Conservation (phyloP, 2,113 vertebrate species). For the Montifringilla adamsi region DNA sequence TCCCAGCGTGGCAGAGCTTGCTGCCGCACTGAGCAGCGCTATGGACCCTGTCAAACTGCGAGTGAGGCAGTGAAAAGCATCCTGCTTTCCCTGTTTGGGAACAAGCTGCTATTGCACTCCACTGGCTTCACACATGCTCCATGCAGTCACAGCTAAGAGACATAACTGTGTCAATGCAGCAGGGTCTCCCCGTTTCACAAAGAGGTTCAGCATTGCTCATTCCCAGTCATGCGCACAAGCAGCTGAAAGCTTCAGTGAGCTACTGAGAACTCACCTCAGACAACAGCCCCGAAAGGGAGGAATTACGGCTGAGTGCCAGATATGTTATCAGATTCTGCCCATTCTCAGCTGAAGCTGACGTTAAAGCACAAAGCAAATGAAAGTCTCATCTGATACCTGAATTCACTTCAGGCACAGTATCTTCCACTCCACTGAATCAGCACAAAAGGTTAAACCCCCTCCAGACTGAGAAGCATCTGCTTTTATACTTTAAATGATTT, state of each 20-base stretch:
- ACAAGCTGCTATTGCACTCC: neutral
- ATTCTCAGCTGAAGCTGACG: neutral
- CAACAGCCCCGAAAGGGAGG: neutral
- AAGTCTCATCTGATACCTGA: neutral
- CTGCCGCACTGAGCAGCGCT: fast-evolving
- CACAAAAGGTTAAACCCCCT: neutral
- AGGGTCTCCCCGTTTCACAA: neutral
- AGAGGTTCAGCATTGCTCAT: neutral
- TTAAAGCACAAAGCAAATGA: neutral
- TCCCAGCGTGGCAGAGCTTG: fast-evolving
- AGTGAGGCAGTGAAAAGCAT: neutral
- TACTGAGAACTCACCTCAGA: neutral
- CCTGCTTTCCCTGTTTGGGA: neutral
- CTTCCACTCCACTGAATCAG: neutral
- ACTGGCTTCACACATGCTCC: neutral
- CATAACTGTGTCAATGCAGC: neutral
- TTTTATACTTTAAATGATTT: neutral
- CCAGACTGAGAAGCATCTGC: neutral
- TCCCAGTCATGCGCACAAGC: neutral
- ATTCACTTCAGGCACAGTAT: neutral
- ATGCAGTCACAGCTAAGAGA: neutral
- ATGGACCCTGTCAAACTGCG: neutral
- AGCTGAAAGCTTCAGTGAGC: neutral
- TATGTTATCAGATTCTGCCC: neutral
- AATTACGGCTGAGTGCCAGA: neutral